Evolutionary conservation across 2,888 invertebrate genomes (phyloP), one percentile per base, ranked within the genome.

Genomic region (Acronicta aceris): DNA sequence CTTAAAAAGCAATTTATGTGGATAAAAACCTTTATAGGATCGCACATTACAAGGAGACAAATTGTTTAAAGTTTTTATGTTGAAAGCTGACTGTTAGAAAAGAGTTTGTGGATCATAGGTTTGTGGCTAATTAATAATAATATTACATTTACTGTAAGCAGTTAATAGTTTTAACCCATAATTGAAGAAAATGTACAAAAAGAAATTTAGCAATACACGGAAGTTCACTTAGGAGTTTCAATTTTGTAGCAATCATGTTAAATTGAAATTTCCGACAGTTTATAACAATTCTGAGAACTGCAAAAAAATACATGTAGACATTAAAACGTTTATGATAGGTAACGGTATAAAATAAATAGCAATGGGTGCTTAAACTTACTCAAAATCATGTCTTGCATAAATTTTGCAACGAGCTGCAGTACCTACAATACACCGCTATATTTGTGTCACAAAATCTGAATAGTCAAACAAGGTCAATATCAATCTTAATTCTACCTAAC

Each of bases 1-100:
- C 78, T 83, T 82, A 86, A 83, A 81, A 82, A 85, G 78, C 70
- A 78, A 82, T 83, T 85, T 75, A 78, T 76, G 76, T 59, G 65
- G 68, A 76, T 61, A 66, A 71, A 63, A 68, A 69, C 66, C 50
- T 57, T 64, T 65, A 62, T 61, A 61, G 55, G 51, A 65, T 60
- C 46, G 43, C 54, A 57, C 47, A 63, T 65, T 65, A 65, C 60
- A 56, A 54, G 16, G 57, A 58, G 57, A 76, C 49, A 63, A 63
- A 59, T 61, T 59, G 55, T 41, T 56, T 48, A 47, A 21, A n/a
- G 27, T 69, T 54, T 54, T 65, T 50, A 47, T 21, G 13, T 56
- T 43, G 53, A 68, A 59, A 68, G 36, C 8, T 0, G 13, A 48
- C 15, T 57, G 38, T 60, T 16, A 65, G 48, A 55, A 55, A 52